Evolutionary conservation across 2,888 invertebrate genomes (phyloP), one percentile per base, ranked within the genome.

Genomic region (Acleris sparsana): DNA sequence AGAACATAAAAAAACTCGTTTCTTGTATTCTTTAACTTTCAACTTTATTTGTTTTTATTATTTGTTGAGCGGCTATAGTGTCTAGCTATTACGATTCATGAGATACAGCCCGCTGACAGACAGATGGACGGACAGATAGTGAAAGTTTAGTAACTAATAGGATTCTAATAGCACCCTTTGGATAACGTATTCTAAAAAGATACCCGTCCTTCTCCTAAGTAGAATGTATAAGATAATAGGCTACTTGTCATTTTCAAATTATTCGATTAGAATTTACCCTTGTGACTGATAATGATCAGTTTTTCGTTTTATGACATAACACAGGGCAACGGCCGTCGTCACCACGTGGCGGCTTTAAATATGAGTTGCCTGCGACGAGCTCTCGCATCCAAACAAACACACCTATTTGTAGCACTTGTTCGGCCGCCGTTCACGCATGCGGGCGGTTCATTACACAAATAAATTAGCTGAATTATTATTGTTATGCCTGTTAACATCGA

Each of bases 361-460:
- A 58, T 48, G 48, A 48, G 29, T 29, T 48, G 46, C 43, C 11
- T 43, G 20, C 18, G 18, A 49, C 20, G 18, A 49, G 17, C 11
- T 20, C 20, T 55, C 20, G 53, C 22, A 43, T 17, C 53, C 43
- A 39, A 43, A 44, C 44, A 56, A 56, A 18, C 20, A 56, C 22
- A 44, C 22, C 61, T 68, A 64, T 62, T 68, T 62, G 64, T 65
- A 65, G 29, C 20, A 44, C 39, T 62, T 65, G 60, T 53, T 66
- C 48, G 51, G 49, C 53, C 56, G 59, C 29, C 44, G 20, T 25
- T 20, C 9, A 9, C 5, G 17, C 57, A 68, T 77, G 77, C 76
- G 77, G 73, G 75, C 71, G 70, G 69, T 75, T 80, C 76, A 82
- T 82, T 82, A 80, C 77, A 74, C 73, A 79, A 80, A 80, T 81